phyloP scores from a whole-genome alignment of 2,888 invertebrate genomes.

The Drosophila bunnanda region DNA sequence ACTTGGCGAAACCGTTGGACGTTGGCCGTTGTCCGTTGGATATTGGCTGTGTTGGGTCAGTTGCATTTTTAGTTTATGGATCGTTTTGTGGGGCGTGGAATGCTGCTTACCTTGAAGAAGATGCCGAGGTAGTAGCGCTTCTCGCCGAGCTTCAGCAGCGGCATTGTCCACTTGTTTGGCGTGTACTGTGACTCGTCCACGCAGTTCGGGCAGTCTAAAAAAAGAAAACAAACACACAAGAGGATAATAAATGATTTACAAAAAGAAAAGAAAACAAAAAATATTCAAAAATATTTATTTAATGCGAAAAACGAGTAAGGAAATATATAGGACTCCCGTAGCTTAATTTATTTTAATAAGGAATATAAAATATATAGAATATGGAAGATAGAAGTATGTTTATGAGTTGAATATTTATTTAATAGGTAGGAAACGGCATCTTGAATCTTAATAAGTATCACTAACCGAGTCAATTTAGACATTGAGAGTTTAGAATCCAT shows the following conservation, averaged over 20 bases:
- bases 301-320: constrained; percentile 11
- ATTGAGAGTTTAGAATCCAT: too few species aligned
- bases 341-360: background rate
- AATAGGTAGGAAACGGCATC: background rate
- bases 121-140: constrained; percentile 96
- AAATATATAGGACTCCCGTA: constrained; percentile 1
- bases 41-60: constrained; percentile 37
- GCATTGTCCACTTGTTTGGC: constrained; percentile 94
- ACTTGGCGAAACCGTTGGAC: constrained; percentile 47
- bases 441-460: background rate
- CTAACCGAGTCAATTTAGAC: background rate
- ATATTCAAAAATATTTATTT: background rate
- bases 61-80: constrained; percentile 43
- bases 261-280: background rate
- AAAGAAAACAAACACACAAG: constrained; percentile 35
- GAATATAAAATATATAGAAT: background rate
- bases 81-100: constrained; percentile 63
- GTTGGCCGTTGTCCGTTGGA: constrained; percentile 36
- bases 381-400: background rate
- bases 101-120: constrained; percentile 93
- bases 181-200: constrained; percentile 90
- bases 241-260: background rate
- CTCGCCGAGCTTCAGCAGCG: constrained; percentile 93
- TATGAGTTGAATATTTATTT: too few species aligned
- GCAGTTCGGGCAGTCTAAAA: constrained; percentile 92